Base-by-base conservation (phyloP, 2,113 vertebrate species). In the Camelus bactrianus region DNA sequence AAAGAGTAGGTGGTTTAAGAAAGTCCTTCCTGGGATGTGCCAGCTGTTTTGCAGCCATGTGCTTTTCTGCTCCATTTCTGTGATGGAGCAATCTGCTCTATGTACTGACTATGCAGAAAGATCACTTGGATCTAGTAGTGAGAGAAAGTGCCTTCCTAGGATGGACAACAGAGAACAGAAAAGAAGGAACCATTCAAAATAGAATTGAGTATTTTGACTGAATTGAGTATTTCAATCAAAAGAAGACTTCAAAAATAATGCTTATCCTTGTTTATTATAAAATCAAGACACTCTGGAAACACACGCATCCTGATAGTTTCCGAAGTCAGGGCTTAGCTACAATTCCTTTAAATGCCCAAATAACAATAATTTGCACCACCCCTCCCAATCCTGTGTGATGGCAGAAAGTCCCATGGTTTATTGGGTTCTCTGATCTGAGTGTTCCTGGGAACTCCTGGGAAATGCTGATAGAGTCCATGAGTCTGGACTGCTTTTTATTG, bases 281-380 rank as follows among this genome's bases (percentile, higher is more conserved):
- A 91, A 93, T 92, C 14, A 89, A 85, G 84, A 84, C n/a, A 88
- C 73, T 85, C 65, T 54, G 30, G 62, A 91, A 91, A 91, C 56
- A 81, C 2, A 67, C 28, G 32, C 67, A 75, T 85, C 2, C 11
- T 89, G 76, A 42, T 11, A 48, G 10, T 91, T 93, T 7, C 28
- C 56, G 69, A 73, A 72, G 56, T 73, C n/a, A 64, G 22, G n/a
- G 9, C 16, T 72, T 77, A 65, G 12, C 38, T 77, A 84, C 5
- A 6, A 8, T 32, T 54, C 19, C 28, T 87, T 73, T 92, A 89
- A 84, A 91, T 42, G 35, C 1, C 15, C 64, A 91, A 90, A 83
- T 86, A 65, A 46, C 11, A 91, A 38, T 64, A 83, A 76, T 91
- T 91, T 87, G 28, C 13, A 86, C n/a, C 22, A 22, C 7, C 2